A percentile compares a stretch with the other conserved stretches of the same genome.
Conservation (phyloP, 1,140 invertebrate species). For the Pogonomyrmex californicus region DNA sequence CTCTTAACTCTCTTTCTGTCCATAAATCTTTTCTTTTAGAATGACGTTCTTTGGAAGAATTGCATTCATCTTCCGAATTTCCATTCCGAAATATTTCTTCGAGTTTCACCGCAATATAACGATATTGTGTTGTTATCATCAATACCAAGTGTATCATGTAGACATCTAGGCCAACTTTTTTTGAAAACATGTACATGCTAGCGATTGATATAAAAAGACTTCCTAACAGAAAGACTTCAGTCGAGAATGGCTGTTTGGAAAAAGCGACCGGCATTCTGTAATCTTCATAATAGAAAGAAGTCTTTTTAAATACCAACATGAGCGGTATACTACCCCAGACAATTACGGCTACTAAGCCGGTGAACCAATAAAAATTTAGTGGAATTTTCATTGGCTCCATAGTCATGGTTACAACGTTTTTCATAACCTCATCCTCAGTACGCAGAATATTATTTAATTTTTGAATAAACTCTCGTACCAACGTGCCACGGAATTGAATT, state of each 20-base stretch:
- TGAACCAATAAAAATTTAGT: neutral
- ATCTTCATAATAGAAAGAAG: neutral
- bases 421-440: neutral
- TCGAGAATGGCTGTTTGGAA: neutral
- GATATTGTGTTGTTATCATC: slow-evolving; percentile 14
- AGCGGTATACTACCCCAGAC: neutral
- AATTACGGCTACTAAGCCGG: neutral
- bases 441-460: neutral
- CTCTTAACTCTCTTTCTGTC: neutral
- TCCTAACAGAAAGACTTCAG: neutral
- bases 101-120: neutral
- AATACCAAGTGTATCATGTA: slow-evolving; percentile 29
- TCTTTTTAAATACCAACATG: neutral
- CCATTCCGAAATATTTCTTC: slow-evolving; percentile 1
- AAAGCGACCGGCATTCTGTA: slow-evolving; percentile 7
- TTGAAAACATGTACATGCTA: slow-evolving; percentile 9
- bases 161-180: neutral
- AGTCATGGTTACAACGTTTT: neutral
- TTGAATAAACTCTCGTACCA: neutral
- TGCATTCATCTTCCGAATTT: neutral
- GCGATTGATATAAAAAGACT: neutral
- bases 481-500: neutral
- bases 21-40: neutral
- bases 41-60: neutral
- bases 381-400: neutral